Evolutionary conservation across 2,113 vertebrate genomes (phyloP).

Genomic region (Gallinago media): DNA sequence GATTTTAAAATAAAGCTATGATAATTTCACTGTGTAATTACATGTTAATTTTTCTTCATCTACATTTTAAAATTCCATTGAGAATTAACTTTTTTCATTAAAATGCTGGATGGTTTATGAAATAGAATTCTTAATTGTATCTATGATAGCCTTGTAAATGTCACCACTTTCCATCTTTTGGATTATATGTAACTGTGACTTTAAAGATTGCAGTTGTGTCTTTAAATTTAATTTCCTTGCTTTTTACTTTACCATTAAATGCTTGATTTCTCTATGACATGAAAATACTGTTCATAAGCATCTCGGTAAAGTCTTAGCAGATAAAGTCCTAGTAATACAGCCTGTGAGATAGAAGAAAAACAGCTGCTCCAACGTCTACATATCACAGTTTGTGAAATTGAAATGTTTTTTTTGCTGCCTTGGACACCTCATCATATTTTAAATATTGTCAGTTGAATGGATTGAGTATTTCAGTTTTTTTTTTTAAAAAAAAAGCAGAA

Average conservation of each 20-base stretch:
- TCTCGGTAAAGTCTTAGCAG: slow-evolving; percentile 4
- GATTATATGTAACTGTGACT: slow-evolving; percentile 18
- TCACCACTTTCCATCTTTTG: slow-evolving; percentile 27
- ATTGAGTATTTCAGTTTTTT: background rate
- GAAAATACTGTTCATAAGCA: slow-evolving; percentile 8
- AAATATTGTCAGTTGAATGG: background rate
- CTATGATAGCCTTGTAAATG: slow-evolving; percentile 55
- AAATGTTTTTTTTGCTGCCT: background rate
- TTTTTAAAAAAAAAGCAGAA: background rate
- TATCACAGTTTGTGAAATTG: background rate
- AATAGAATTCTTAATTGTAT: slow-evolving; percentile 63
- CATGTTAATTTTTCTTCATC: slow-evolving; percentile 70
- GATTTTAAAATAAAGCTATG: slow-evolving; percentile 53
- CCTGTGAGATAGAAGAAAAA: background rate
- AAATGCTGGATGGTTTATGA: slow-evolving; percentile 61
- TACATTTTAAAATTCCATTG: slow-evolving; percentile 67
- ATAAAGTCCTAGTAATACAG: background rate
- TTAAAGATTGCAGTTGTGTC: slow-evolving; percentile 41
- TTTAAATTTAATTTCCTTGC: slow-evolving; percentile 60
- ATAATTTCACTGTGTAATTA: slow-evolving; percentile 62
- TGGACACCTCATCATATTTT: background rate
- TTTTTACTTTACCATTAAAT: slow-evolving; percentile 30
- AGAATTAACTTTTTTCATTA: slow-evolving; percentile 68
- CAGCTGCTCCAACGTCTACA: background rate
- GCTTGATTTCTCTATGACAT: slow-evolving; percentile 15